Evolutionary conservation across 2,888 invertebrate species (phyloP), one percentile per base, ranked within the genome.

Genomic region (Eremobia ochroleuca): DNA sequence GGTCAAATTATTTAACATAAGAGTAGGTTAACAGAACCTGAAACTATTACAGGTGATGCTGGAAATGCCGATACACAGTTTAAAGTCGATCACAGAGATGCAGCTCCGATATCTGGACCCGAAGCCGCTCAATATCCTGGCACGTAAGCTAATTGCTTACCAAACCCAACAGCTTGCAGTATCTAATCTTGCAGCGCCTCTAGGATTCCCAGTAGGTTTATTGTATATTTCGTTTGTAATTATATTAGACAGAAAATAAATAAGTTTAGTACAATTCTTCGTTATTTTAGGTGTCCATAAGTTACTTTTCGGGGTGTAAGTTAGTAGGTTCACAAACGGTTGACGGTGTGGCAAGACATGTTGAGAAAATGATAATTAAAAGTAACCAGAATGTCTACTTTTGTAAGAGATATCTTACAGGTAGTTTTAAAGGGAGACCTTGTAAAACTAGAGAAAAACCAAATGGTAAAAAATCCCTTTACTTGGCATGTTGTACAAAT

Each of bases 91-190:
- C 6, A 94, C 95, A 2, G 93, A 94, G 9, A 79, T 85, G 52
- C 96, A 96, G 82, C 77, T 94, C 4, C 89, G 90, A 4, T 92
- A 94, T 74, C 85, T 96, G 4, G 87, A 90, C 4, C 90, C 91
- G 13, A 96, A 93, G 76, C 83, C 95, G 0, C 85, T 91, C 2
- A 96, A 94, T 62, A 95, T 96, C 62, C 87, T 95, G 25, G 91
- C 92, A 0, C 94, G 90, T 68, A 96, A 94, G 87, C 76, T 96
- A 21, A 92, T 91, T 34, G 65, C 34, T 2, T 93, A 92, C 68
- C 86, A 93, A 69, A 91, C 91, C 40, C 76, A 87, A 73, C 65
- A 84, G 66, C 55, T 64, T 15, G 52, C 37, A n/a, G 21, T 58
- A 37, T 52, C 61, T 15, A 49, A n/a, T 37, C 18, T 25, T n/a